phyloP scores from a whole-genome alignment of 2,888 invertebrate species.

The Sipha maydis region DNA sequence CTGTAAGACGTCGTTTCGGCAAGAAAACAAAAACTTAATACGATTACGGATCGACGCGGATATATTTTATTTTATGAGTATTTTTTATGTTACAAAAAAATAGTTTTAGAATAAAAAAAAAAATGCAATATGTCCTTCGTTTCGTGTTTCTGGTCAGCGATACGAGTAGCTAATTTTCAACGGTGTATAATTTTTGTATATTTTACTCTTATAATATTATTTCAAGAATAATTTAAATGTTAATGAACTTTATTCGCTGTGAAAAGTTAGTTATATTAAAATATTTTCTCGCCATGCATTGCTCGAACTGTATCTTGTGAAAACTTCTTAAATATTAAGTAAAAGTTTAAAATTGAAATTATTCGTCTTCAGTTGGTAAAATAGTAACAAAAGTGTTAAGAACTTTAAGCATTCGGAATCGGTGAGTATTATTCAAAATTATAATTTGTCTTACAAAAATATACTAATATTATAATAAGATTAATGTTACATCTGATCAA shows the following conservation, averaged over 20 bases:
- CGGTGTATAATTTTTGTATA: no score
- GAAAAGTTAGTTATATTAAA: constrained; percentile 14
- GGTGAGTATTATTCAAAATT: not conserved
- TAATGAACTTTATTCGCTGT: constrained; percentile 28
- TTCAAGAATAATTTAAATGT: constrained; percentile 39
- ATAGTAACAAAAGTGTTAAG: constrained; percentile 13
- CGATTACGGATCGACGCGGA: no score
- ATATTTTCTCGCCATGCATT: not conserved
- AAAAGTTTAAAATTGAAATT: constrained; percentile 37
- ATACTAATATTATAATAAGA: no score
- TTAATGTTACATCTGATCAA: no score
- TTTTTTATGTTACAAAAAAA: no score
- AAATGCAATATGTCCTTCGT: no score
- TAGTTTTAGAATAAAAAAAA: no score
- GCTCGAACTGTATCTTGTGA: not conserved
- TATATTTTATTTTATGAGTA: no score
- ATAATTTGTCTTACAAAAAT: not conserved
- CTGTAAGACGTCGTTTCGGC: no score
- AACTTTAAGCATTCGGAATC: not conserved
- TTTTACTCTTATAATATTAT: not conserved
- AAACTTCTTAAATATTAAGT: constrained; percentile 43
- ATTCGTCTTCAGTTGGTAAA: constrained; percentile 1
- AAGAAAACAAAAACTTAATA: no score
- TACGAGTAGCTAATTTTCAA: no score
- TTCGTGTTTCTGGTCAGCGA: no score